These are phyloP conservation scores for Drosophila nigrodunni DNA, from an alignment of 1,140 invertebrate genomes.

Conservation along the genomic window DNA sequence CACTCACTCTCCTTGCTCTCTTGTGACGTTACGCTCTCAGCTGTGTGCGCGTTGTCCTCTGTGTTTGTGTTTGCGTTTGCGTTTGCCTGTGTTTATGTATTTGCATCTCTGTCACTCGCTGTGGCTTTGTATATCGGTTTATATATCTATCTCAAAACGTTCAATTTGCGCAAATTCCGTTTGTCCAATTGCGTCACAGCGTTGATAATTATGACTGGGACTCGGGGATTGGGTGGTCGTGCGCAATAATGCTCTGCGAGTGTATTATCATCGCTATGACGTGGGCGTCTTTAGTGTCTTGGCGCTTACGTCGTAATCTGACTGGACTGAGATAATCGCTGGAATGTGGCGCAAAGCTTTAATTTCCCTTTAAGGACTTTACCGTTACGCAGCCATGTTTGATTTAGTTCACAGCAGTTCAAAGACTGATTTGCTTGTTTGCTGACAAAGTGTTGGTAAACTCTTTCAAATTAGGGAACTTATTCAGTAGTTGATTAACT, in stretches of 20 bases:
- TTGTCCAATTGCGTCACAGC: slow-evolving; percentile 72
- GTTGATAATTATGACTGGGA: slow-evolving; percentile 67
- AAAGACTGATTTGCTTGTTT: too few relatives aligned
- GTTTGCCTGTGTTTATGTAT: neutral
- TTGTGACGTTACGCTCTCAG: neutral
- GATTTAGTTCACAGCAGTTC: neutral
- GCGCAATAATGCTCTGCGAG: slow-evolving; percentile 36
- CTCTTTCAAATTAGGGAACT: too few relatives aligned
- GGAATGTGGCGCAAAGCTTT: neutral
- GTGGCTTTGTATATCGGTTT: slow-evolving; percentile 2
- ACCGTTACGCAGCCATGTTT: too few relatives aligned
- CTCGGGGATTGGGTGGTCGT: slow-evolving; percentile 39
- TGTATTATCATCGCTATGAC: slow-evolving; percentile 23
- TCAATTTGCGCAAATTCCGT: slow-evolving; percentile 76
- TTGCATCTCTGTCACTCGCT: neutral
- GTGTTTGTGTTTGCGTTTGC: too few relatives aligned
- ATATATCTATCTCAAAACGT: slow-evolving; percentile 58
- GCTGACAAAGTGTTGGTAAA: too few relatives aligned
- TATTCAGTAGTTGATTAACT: too few relatives aligned
- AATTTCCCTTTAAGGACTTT: neutral
- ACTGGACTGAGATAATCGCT: neutral
- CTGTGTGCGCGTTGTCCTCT: neutral
- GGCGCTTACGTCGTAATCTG: slow-evolving; percentile 5
- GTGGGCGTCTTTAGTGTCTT: slow-evolving; percentile 20
- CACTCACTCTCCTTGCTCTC: slow-evolving; percentile 2